These are phyloP conservation scores for Vannuccia rotundouncinata DNA, from an alignment of 2,888 invertebrate genomes.

Conservation along the genomic window DNA sequence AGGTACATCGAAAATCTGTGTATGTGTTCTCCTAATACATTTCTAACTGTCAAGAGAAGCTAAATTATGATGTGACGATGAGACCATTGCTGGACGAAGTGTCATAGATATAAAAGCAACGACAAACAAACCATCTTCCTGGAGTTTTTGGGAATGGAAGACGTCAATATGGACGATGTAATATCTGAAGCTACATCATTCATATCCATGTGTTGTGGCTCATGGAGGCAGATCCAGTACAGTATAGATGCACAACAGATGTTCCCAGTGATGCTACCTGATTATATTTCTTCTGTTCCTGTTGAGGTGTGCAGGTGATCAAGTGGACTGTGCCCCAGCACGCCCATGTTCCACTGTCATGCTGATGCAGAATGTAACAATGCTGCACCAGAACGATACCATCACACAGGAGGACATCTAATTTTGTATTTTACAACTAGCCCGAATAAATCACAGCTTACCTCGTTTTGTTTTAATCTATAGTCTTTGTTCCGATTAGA, in stretches of 20 bases:
- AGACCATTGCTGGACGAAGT: not conserved
- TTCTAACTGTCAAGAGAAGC: slow-evolving; percentile 4
- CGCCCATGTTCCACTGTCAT: slow-evolving; percentile 10
- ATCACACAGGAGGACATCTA: too few species aligned
- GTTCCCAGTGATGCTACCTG: not conserved
- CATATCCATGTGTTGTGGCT: slow-evolving; percentile 24
- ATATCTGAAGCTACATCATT: slow-evolving; percentile 15
- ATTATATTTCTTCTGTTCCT: slow-evolving; percentile 4
- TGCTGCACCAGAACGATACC: slow-evolving; percentile 1
- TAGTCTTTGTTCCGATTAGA: too few species aligned
- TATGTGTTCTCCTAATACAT: not conserved
- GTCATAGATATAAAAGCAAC: slow-evolving; percentile 11
- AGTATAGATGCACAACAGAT: not conserved
- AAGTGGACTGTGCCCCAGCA: slow-evolving; percentile 16
- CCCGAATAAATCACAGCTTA: too few species aligned
- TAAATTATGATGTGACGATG: slow-evolving; percentile 5
- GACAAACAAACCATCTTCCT: slow-evolving; percentile 3
- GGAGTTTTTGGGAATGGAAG: slow-evolving; percentile 16
- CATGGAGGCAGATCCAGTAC: slow-evolving; percentile 1
- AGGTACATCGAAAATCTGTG: not conserved
- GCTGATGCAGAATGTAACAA: slow-evolving; percentile 16
- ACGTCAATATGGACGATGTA: slow-evolving; percentile 23
- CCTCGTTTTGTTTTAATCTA: too few species aligned
- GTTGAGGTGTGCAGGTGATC: slow-evolving; percentile 24
- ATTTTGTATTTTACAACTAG: too few species aligned